These are phyloP conservation scores for Ammospiza caudacuta DNA, from an alignment of 2,113 vertebrate species.

Conservation along the genomic window DNA sequence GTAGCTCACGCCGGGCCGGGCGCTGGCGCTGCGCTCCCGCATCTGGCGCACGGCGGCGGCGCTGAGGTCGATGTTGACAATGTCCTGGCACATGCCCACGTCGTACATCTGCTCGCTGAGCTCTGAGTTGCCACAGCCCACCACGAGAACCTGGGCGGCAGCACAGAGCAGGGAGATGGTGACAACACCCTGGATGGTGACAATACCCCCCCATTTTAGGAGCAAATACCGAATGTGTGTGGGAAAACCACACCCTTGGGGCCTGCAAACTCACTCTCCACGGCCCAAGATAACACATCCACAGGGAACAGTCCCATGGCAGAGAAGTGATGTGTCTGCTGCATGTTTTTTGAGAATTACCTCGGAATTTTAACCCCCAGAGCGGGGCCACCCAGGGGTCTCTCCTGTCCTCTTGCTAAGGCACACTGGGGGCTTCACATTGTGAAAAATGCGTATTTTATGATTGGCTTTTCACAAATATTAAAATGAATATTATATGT, in stretches of 20 bases:
- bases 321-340: neutral
- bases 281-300: rapidly evolving
- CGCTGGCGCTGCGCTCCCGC: slow-evolving; percentile 82
- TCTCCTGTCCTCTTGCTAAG: neutral
- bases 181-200: neutral
- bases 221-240: neutral
- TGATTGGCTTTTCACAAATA: too few relatives aligned
- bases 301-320: rapidly evolving
- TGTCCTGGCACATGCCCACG: slow-evolving; percentile 82
- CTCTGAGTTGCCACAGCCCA: slow-evolving; percentile 97
- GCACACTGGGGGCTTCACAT: too few relatives aligned
- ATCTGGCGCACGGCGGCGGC: slow-evolving; percentile 87
- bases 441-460: too few relatives aligned
- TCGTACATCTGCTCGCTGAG: slow-evolving; percentile 95
- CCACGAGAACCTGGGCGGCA: slow-evolving; percentile 85
- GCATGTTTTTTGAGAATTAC: too few relatives aligned
- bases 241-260: neutral
- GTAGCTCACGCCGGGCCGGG: slow-evolving; percentile 85
- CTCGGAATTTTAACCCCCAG: rapidly evolving
- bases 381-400: too few relatives aligned
- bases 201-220: rapidly evolving
- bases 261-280: neutral
- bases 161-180: rapidly evolving
- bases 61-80: slow-evolving; percentile 92
- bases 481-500: too few relatives aligned